Evolutionary conservation across 2,113 vertebrate genomes (phyloP).

Genomic region (Phrynosoma blainvillii): DNA sequence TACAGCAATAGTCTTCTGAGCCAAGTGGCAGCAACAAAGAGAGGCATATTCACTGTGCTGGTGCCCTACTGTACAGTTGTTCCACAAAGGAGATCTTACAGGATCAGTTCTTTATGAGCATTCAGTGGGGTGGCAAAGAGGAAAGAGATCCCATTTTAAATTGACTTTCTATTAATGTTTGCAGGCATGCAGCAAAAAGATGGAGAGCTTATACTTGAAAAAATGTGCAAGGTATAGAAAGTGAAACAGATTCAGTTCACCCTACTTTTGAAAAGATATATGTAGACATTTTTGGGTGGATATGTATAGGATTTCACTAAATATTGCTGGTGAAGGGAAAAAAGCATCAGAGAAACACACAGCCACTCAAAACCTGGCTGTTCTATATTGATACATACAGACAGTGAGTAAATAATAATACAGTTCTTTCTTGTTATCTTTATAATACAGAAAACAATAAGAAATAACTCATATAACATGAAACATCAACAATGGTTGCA

Average conservation of each 20-base stretch:
- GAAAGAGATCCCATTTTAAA: too few species aligned
- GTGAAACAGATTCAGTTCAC: not conserved
- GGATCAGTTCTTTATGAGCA: not conserved
- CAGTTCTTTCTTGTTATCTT: conserved; percentile 23
- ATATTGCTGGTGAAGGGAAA: not conserved
- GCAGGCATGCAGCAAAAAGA: not conserved
- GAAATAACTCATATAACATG: not conserved
- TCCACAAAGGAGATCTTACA: not conserved
- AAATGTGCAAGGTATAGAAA: not conserved
- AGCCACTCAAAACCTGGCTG: too few species aligned
- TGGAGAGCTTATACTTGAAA: not conserved
- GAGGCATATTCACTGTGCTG: not conserved
- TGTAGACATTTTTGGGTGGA: not conserved
- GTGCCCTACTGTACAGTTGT: not conserved
- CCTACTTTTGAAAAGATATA: too few species aligned
- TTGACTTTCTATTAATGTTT: not conserved
- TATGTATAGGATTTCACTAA: not conserved
- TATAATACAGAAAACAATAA: conserved; percentile 41
- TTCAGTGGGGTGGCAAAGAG: not conserved
- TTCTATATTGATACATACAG: not conserved
- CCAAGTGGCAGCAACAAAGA: not conserved
- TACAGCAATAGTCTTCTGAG: too few species aligned
- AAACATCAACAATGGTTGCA: conserved; percentile 13
- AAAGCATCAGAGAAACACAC: not conserved
- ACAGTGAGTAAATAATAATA: not conserved